Evolutionary conservation across 2,113 vertebrate species (phyloP).

Genomic region (Siniperca knerii): DNA sequence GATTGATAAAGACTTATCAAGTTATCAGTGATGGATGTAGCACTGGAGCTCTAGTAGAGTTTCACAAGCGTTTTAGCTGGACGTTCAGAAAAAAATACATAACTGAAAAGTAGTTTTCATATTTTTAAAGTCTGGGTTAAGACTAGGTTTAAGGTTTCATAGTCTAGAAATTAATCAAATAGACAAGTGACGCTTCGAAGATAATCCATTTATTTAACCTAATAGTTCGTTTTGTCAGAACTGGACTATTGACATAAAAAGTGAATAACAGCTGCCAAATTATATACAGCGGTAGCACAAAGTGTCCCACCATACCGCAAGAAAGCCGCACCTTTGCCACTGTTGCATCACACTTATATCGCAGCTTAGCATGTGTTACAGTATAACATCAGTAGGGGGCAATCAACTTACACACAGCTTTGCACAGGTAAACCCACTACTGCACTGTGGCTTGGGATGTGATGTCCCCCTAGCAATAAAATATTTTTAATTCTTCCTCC

Average conservation of each 20-base stretch:
- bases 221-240: background rate
- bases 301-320: background rate
- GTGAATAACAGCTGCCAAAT: background rate
- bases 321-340: background rate
- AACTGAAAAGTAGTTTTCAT: background rate
- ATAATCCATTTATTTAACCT: background rate
- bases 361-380: background rate
- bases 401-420: background rate
- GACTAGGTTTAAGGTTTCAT: background rate
- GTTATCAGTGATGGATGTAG: background rate
- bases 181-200: background rate
- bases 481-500: no score
- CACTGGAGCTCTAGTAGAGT: background rate
- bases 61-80: background rate
- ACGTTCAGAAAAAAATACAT: background rate
- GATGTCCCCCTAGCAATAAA: no score
- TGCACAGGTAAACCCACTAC: background rate
- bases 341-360: background rate
- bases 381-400: background rate
- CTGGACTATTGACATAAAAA: background rate
- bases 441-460: no score
- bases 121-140: background rate
- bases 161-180: background rate
- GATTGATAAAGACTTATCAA: conserved; percentile 7
- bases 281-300: background rate